Conservation (phyloP, 2,888 invertebrate species). For the Alentia gelatinosa region DNA sequence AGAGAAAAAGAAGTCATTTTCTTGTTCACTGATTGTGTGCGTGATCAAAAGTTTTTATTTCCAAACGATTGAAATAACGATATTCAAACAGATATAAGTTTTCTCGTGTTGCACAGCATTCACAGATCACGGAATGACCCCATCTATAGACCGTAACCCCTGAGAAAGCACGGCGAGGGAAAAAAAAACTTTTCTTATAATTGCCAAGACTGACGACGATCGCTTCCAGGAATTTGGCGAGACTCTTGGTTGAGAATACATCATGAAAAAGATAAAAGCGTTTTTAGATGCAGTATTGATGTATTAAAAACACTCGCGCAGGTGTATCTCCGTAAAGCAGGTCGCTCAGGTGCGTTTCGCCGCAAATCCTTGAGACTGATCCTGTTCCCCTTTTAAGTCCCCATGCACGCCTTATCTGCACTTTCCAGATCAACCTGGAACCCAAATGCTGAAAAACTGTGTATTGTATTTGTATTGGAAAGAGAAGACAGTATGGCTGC, state of each 20-base stretch:
- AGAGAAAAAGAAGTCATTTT: background rate
- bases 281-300: background rate
- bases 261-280: background rate
- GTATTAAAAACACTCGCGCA: background rate
- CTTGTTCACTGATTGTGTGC: background rate
- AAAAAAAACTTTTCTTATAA: background rate
- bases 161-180: background rate
- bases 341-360: background rate
- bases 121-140: background rate
- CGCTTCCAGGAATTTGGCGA: background rate
- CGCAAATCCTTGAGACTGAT: background rate
- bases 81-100: background rate
- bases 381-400: too few relatives aligned
- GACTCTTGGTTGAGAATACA: background rate
- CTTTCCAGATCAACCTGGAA: too few relatives aligned
- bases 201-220: background rate
- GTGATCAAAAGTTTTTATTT: background rate
- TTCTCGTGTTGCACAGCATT: background rate
- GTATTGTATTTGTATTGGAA: too few relatives aligned
- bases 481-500: too few relatives aligned
- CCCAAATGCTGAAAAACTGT: too few relatives aligned
- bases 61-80: background rate
- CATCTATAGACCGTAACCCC: background rate
- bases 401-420: too few relatives aligned
- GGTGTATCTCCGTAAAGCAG: background rate